Conservation (phyloP, 2,888 invertebrate genomes). For the Drosophila nigricruria region DNA sequence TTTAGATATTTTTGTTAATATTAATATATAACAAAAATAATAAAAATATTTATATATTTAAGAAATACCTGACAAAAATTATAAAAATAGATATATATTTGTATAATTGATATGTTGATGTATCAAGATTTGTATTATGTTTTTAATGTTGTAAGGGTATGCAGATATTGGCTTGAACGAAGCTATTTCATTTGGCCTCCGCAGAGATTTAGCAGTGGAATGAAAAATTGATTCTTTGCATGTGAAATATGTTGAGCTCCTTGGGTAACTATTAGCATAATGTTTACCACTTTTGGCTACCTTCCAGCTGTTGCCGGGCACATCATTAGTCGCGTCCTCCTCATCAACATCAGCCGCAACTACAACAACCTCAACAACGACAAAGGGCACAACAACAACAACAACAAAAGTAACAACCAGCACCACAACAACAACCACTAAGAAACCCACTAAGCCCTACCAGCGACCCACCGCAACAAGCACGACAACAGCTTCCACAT, state of each 20-base stretch:
- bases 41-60: background rate
- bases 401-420: conserved; percentile 69
- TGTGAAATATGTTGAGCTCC: conserved; percentile 68
- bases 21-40: too few relatives aligned
- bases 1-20: too few relatives aligned
- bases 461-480: conserved; percentile 65
- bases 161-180: background rate
- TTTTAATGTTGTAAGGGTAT: too few relatives aligned
- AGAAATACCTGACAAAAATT: too few relatives aligned
- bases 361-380: conserved; percentile 68
- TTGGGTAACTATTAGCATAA: conserved; percentile 75
- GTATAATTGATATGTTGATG: too few relatives aligned
- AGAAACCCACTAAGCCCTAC: conserved; percentile 62
- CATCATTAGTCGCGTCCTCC: conserved; percentile 78
- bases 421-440: conserved; percentile 50
- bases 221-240: conserved; percentile 83
- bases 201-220: conserved; percentile 71
- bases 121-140: too few relatives aligned
- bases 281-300: conserved; percentile 73
- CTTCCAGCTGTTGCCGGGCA: conserved; percentile 76
- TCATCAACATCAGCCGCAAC: conserved; percentile 54
- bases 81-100: too few relatives aligned
- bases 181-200: conserved; percentile 24
- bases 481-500: conserved; percentile 44
- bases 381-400: conserved; percentile 56